Conservation (phyloP, 2,797 vertebrate species). For the Octomys mimax region DNA sequence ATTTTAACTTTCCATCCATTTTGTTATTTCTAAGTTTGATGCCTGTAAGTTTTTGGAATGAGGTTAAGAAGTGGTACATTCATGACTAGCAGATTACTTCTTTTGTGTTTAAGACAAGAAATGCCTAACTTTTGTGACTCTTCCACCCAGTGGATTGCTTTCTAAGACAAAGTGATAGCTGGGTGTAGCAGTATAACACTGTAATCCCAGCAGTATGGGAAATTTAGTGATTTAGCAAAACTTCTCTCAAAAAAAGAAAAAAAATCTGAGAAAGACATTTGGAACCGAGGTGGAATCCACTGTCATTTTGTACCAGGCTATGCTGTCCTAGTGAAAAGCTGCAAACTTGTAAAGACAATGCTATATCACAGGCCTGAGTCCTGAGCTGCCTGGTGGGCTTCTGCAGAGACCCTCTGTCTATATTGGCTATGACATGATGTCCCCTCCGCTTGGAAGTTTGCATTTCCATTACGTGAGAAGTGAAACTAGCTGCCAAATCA, state of each 20-base stretch:
- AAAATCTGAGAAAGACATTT: background rate
- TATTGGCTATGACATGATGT: background rate
- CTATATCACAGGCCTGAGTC: background rate
- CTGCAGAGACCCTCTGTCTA: background rate
- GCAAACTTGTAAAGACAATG: background rate
- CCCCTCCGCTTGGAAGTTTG: background rate
- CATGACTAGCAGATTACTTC: background rate
- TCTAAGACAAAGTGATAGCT: background rate
- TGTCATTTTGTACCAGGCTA: background rate
- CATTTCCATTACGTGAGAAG: background rate
- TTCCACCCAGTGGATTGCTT: background rate
- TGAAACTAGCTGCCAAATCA: background rate
- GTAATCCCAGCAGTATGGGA: background rate
- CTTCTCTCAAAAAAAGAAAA: background rate
- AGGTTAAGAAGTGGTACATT: conserved; percentile 3
- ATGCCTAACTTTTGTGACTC: background rate
- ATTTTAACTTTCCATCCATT: conserved; percentile 13
- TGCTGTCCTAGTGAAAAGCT: background rate
- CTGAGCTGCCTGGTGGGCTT: background rate
- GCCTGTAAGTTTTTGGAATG: conserved; percentile 5
- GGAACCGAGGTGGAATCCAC: background rate
- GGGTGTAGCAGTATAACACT: background rate
- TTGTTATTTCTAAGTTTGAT: background rate
- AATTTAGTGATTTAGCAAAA: background rate
- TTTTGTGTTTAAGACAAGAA: conserved; percentile 36